phyloP scores from a whole-genome alignment of 2,113 vertebrate genomes.

The human region DNA sequence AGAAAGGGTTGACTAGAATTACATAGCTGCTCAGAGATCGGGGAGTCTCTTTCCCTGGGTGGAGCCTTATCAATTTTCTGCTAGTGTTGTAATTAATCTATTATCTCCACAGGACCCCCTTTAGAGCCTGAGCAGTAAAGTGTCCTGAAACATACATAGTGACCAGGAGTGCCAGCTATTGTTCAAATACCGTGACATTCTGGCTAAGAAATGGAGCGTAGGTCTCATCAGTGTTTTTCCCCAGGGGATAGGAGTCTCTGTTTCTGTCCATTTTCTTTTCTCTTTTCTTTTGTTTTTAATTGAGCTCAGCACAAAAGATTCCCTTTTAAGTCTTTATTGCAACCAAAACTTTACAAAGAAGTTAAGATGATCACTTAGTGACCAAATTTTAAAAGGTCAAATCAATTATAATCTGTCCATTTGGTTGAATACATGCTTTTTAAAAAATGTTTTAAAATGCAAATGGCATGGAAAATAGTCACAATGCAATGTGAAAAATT shows the following conservation, averaged over 20 bases:
- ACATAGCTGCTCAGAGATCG: not conserved
- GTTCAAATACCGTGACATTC: not conserved
- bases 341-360: slow-evolving; percentile 29
- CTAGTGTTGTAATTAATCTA: slow-evolving; percentile 10
- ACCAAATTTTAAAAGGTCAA: slow-evolving; percentile 21
- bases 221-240: not conserved
- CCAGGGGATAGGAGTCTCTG: not conserved
- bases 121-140: not conserved
- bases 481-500: not conserved
- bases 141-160: not conserved
- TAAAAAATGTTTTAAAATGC: slow-evolving; percentile 31
- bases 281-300: not conserved
- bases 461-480: not conserved
- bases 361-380: not conserved
- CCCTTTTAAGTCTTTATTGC: not conserved
- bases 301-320: not conserved
- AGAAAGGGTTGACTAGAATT: not conserved
- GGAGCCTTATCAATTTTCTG: not conserved
- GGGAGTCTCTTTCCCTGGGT: not conserved
- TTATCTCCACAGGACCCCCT: not conserved
- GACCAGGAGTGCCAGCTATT: not conserved
- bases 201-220: not conserved
- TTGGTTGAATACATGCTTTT: not conserved
- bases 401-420: not conserved
- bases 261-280: not conserved